Conservation (phyloP, 1,140 invertebrate species). For the Drepana arcuata region DNA sequence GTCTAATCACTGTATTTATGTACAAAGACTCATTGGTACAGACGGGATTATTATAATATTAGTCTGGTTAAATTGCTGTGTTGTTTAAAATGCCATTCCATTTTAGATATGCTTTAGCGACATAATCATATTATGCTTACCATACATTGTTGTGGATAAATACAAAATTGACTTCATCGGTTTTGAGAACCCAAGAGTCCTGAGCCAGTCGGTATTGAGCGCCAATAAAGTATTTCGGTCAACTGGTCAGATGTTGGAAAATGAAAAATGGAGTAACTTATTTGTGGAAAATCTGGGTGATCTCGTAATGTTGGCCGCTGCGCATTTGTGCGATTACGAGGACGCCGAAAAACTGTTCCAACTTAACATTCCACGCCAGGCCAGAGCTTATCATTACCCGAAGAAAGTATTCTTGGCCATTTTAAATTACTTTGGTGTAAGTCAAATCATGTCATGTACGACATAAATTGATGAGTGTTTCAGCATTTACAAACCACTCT, state of each 20-base stretch:
- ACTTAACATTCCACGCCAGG: conserved; percentile 18
- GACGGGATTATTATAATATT: conserved; percentile 4
- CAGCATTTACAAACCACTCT: conserved; percentile 4
- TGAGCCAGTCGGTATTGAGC: conserved; percentile 14
- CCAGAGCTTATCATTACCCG: conserved; percentile 28
- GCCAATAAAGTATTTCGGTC: conserved; percentile 37
- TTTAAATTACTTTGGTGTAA: conserved; percentile 53
- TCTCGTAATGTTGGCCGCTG: conserved; percentile 31
- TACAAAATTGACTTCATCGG: conserved; percentile 20
- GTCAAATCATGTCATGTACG: conserved; percentile 9
- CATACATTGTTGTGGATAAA: conserved; percentile 44
- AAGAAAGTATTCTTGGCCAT: conserved; percentile 42
- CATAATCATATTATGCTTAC: conserved; percentile 37
- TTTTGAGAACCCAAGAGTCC: neutral
- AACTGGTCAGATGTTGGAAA: conserved; percentile 31
- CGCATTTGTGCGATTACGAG: conserved; percentile 28
- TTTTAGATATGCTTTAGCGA: conserved; percentile 42
- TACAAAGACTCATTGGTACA: too few species aligned
- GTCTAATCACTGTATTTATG: too few species aligned
- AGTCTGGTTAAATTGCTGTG: conserved; percentile 1
- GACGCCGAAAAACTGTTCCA: conserved; percentile 25
- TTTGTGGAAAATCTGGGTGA: conserved; percentile 49
- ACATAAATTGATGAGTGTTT: conserved; percentile 3
- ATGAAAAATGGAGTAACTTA: conserved; percentile 42
- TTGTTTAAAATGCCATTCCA: neutral